Evolutionary conservation across 1,140 invertebrate species (phyloP), one percentile per base, ranked within the genome.

Genomic region (Chymomyza costata): DNA sequence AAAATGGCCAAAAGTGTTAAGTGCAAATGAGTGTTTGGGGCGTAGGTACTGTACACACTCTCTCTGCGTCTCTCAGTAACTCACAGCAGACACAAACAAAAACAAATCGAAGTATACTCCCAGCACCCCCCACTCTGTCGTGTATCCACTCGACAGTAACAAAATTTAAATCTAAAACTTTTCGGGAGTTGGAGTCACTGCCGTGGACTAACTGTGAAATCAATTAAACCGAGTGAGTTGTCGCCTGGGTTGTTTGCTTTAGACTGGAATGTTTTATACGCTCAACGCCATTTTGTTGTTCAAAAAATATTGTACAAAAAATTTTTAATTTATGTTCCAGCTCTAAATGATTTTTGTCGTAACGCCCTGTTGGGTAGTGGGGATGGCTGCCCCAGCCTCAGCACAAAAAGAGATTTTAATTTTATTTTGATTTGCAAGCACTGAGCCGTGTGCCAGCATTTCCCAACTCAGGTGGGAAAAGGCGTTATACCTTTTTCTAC

Each of bases 1-100:
- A 63, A 73, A 73, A 73, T 73, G 68, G 68, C 55, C 55, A 68
- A 70, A 68, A 70, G 66, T 70, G 68, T 73, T 73, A 73, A 73
- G 68, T 73, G 68, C 63, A 73, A 73, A 73, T 73, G 68, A 66
- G 62, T 73, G 62, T 71, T 51, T 25, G 45, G 25, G 41, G 19
- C 32, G 21, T 11, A 18, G 30, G 8, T 6, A 14, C 10, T 19
- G 21, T 11, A 18, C 16, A 5, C 7, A 14, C 10, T 19, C 13
- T n/a, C 25, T 8, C 18, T 13, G 19, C 30, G 19, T 18, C n/a
- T n/a, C n/a, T n/a, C n/a, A n/a, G n/a, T n/a, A n/a, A n/a, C n/a
- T 31, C 35, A 32, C 51, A 48, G 25, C 52, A 67, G 51, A 69
- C 59, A 41, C 56, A 68, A 68, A 50, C 61, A 57, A 61, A 70